Percentiles rank a stretch among this genome's conserved stretches.
Conservation (phyloP, 2,888 invertebrate genomes). For the Dermolepida albohirtum region DNA sequence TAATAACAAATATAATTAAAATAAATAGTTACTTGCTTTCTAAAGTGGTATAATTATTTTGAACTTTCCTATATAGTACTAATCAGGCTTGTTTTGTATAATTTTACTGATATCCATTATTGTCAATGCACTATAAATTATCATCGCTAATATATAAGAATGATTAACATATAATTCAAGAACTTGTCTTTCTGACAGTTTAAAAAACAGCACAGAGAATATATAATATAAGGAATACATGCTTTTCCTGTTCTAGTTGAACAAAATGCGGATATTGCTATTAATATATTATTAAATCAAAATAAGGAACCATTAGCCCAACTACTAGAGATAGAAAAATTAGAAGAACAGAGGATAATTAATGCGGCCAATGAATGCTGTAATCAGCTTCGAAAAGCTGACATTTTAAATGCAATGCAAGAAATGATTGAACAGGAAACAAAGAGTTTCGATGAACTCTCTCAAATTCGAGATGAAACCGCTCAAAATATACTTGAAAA, state of each 20-base stretch:
- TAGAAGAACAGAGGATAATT: constrained; percentile 75
- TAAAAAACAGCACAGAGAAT: too few species aligned
- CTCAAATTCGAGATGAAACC: constrained; percentile 68
- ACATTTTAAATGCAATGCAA: constrained; percentile 79
- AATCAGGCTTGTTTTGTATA: too few species aligned
- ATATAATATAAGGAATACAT: neutral
- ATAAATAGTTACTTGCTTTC: too few species aligned
- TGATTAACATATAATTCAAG: too few species aligned
- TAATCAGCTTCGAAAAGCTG: constrained; percentile 73
- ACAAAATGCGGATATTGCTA: constrained; percentile 74
- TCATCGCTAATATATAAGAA: too few species aligned
- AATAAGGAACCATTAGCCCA: constrained; percentile 74
- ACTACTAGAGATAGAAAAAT: constrained; percentile 74
- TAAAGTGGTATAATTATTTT: too few species aligned
- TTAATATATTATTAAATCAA: constrained; percentile 73
- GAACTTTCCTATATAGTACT: too few species aligned
- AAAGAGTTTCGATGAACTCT: constrained; percentile 73
- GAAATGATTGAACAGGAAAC: constrained; percentile 76
- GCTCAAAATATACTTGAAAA: constrained; percentile 74
- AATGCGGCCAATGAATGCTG: constrained; percentile 71
- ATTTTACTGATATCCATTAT: too few species aligned
- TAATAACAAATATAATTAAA: too few species aligned
- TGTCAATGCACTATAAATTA: too few species aligned
- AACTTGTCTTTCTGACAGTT: too few species aligned
- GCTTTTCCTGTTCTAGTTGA: constrained; percentile 67